Percentiles rank a stretch among this genome's conserved stretches.
Evolutionary conservation across 1,140 invertebrate species (phyloP).

Genomic region (Zophobas atratus): DNA sequence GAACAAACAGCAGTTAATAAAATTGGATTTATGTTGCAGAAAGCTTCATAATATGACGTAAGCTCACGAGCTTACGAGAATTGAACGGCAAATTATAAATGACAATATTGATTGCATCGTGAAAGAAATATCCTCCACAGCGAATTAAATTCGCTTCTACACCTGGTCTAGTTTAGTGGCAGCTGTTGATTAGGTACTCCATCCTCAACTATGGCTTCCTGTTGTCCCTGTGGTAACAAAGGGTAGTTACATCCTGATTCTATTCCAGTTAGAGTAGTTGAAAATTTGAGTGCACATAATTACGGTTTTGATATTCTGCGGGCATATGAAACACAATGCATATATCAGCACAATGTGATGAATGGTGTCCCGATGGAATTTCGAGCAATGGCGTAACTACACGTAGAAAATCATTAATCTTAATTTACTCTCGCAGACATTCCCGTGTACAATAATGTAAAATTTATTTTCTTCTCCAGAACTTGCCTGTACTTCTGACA

Average conservation of each 20-base stretch:
- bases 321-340: constrained; percentile 23
- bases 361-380: constrained; percentile 35
- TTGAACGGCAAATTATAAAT: no score
- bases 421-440: constrained; percentile 31
- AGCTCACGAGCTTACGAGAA: no score
- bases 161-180: background rate
- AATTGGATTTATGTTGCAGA: no score
- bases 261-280: constrained; percentile 8
- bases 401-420: constrained; percentile 42
- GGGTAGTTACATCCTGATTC: background rate
- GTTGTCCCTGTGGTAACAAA: constrained; percentile 6
- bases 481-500: constrained; percentile 34
- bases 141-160: no score
- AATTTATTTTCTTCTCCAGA: constrained; percentile 35
- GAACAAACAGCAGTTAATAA: no score
- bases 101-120: no score
- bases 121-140: no score
- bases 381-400: constrained; percentile 26
- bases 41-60: no score
- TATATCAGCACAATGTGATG: constrained; percentile 27
- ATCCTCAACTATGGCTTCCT: background rate
- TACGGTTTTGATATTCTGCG: constrained; percentile 19
- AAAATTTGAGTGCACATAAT: constrained; percentile 15
- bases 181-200: background rate
- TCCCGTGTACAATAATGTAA: constrained; percentile 32